phyloP scores from a whole-genome alignment of 2,888 invertebrate species.

The Scaptomyza polygonia region DNA sequence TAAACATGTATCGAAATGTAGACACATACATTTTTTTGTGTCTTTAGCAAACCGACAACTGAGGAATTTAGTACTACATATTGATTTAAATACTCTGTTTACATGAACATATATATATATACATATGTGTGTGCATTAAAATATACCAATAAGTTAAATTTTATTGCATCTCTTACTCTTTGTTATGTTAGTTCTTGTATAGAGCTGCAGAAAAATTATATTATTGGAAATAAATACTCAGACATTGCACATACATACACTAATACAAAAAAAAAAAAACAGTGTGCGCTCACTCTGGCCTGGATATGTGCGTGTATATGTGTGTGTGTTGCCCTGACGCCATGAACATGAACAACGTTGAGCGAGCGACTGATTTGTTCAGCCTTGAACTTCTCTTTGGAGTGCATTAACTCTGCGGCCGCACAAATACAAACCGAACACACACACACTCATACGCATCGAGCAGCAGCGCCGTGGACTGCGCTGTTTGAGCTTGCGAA shows the following conservation, averaged over 20 bases:
- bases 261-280: conserved; percentile 9
- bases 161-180: conserved; percentile 39
- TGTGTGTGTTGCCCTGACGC: conserved; percentile 44
- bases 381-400: conserved; percentile 84
- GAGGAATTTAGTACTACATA: too few relatives aligned
- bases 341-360: conserved; percentile 53
- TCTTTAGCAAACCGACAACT: too few relatives aligned
- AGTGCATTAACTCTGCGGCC: conserved; percentile 83
- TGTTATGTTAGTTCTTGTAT: conserved; percentile 15
- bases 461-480: conserved; percentile 16
- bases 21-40: too few relatives aligned
- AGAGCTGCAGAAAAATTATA: conserved; percentile 58
- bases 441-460: conserved; percentile 15
- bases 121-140: too few relatives aligned
- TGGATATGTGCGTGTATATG: conserved; percentile 12
- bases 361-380: conserved; percentile 82
- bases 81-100: too few relatives aligned
- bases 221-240: conserved; percentile 57
- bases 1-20: too few relatives aligned
- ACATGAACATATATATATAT: too few relatives aligned
- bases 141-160: conserved; percentile 45
- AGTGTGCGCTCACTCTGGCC: conserved; percentile 4
- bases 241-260: conserved; percentile 21
- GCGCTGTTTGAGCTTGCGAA: conserved; percentile 41
- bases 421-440: conserved; percentile 45